Conservation (phyloP, 35 echinoderm and acorn worm species). For the Ophiothrix spiculata region DNA sequence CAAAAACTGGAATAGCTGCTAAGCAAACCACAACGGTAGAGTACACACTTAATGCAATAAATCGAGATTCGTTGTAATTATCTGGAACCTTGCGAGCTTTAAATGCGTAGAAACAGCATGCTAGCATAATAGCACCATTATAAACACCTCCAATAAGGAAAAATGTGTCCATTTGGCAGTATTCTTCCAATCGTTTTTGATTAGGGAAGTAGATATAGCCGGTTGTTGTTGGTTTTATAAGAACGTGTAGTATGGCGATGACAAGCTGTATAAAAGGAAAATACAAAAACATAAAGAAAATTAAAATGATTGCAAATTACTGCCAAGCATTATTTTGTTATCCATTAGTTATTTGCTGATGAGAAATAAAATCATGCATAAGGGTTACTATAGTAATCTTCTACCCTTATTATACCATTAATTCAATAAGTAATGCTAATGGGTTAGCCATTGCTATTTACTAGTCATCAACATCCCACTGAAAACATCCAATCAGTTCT, state of each 20-base stretch:
- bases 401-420: too few species aligned
- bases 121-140: neutral
- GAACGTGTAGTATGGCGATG: neutral
- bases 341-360: too few species aligned
- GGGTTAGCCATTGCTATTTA: too few species aligned
- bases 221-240: neutral
- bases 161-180: neutral
- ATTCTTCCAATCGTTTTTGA: neutral
- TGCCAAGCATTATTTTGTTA: too few species aligned
- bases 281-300: too few species aligned
- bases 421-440: too few species aligned
- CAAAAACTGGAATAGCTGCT: neutral
- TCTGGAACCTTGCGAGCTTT: neutral
- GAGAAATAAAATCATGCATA: too few species aligned
- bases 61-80: neutral
- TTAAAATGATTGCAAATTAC: too few species aligned
- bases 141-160: neutral
- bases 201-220: neutral
- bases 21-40: neutral
- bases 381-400: too few species aligned
- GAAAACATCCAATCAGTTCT: too few species aligned
- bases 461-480: too few species aligned
- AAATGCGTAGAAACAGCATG: neutral
- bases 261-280: too few species aligned
- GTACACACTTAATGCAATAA: conserved; percentile 1